Base-by-base conservation (phyloP, 2,113 vertebrate genomes). In the Dryoscopus gambensis region DNA sequence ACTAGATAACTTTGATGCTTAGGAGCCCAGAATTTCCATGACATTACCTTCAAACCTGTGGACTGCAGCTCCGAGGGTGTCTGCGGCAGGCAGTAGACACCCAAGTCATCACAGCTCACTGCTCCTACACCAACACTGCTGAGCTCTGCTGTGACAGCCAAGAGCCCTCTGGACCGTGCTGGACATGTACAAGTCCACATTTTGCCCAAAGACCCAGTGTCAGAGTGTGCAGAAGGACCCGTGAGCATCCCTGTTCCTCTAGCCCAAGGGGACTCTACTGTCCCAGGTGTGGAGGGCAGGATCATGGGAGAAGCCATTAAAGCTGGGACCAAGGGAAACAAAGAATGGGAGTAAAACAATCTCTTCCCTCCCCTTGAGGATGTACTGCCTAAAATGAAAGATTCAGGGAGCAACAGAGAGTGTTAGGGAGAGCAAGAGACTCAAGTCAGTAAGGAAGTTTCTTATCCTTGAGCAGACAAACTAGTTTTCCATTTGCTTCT, bases 171-270 rank as follows among this genome's bases (percentile, higher is more conserved):
- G 53, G 28, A 52, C 63, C 49, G 27, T 56, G 4, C 14, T 63
- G 74, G 35, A n/a, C 5, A 1, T 0, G 0, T 28, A 2, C 4
- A 12, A 75, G 16, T 33, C 28, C 27, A 15, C 5, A 2, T 60
- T 35, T 47, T 83, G 4, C 30, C 28, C 68, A 40, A 1, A 1
- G 1, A 37, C 40, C 15, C 35, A 3, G 4, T 7, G 25, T 17
- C 40, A 65, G 50, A 20, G 25, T 20, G 17, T 28, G 33, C 42
- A 68, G 52, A 55, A 27, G 31, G 28, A 33, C 21, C 24, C 19
- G 9, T 9, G 52, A 42, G 37, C 20, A 44, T n/a, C 59, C 13
- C 44, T 57, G 28, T 33, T 60, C 27, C 70, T 76, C 15, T 19
- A 69, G 35, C 33, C 39, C 21, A 15, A 10, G 67, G 73, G 15